These are phyloP conservation scores for Euphydryas editha DNA, from an alignment of 2,888 invertebrate genomes.

Conservation along the genomic window DNA sequence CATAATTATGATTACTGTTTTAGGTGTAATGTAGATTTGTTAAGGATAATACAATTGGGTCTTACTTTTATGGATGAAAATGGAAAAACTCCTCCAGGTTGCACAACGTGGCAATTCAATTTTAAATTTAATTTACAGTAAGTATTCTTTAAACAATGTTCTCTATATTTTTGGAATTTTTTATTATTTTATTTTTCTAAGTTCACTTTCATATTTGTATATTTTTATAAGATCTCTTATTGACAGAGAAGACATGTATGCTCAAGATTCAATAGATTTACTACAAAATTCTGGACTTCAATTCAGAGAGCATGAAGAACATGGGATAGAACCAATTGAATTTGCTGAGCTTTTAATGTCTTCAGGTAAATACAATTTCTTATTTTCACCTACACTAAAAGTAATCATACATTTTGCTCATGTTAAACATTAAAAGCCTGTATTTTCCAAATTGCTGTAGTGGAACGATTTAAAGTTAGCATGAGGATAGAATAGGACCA, in stretches of 20 bases:
- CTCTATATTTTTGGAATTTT: background rate
- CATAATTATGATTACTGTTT: background rate
- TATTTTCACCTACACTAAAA: background rate
- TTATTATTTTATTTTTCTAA: conserved; percentile 16
- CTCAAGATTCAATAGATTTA: conserved; percentile 97
- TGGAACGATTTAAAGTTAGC: no score
- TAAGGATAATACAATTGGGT: conserved; percentile 96
- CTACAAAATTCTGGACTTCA: conserved; percentile 96
- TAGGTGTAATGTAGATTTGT: conserved; percentile 95
- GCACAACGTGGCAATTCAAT: conserved; percentile 98
- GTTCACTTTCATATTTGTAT: conserved; percentile 29
- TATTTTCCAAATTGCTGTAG: no score
- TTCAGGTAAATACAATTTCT: conserved; percentile 83
- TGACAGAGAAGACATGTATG: conserved; percentile 96
- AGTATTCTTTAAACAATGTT: conserved; percentile 56
- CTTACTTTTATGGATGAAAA: conserved; percentile 97
- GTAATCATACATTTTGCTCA: background rate
- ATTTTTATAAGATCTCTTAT: conserved; percentile 43
- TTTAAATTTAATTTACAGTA: conserved; percentile 97
- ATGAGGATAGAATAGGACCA: no score
- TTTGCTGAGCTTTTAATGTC: conserved; percentile 97
- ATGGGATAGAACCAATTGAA: conserved; percentile 96
- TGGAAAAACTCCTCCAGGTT: conserved; percentile 93
- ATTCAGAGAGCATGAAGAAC: conserved; percentile 97
- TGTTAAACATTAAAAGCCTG: background rate